phyloP scores from a whole-genome alignment of 1,140 invertebrate genomes.

The Thaumatotibia leucotreta region DNA sequence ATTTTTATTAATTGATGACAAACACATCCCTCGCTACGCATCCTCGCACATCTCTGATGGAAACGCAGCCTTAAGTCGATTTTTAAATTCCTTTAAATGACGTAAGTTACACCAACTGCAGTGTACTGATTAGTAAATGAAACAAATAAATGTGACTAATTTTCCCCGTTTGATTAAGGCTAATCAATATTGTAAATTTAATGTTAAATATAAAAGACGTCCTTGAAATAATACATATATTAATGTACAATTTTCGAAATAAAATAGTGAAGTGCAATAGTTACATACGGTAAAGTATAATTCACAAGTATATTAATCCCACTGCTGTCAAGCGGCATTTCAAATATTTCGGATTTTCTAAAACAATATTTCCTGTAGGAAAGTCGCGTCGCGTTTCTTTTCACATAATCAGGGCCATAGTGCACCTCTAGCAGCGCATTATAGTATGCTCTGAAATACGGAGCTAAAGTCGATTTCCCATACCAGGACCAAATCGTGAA shows the following conservation, averaged over 20 bases:
- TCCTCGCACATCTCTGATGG: too few relatives aligned
- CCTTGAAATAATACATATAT: not conserved
- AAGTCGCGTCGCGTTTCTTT: not conserved
- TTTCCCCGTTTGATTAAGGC: too few relatives aligned
- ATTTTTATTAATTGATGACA: too few relatives aligned
- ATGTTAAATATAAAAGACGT: not conserved
- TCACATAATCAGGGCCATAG: not conserved
- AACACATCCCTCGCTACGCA: too few relatives aligned
- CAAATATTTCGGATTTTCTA: constrained; percentile 5
- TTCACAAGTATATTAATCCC: not conserved
- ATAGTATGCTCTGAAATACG: constrained; percentile 47
- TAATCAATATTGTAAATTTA: not conserved
- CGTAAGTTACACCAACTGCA: too few relatives aligned
- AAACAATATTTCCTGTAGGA: constrained; percentile 4
- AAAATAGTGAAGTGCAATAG: not conserved
- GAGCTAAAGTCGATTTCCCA: constrained; percentile 41
- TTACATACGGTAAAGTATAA: not conserved
- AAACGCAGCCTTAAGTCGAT: too few relatives aligned
- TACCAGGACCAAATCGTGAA: constrained; percentile 45
- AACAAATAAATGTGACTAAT: too few relatives aligned
- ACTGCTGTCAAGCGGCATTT: not conserved
- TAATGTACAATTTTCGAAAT: not conserved
- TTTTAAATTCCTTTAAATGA: too few relatives aligned
- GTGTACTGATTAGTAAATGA: too few relatives aligned
- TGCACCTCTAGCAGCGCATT: constrained; percentile 24